Percentiles rank a stretch among this genome's conserved stretches.
Conservation (phyloP, 1,140 invertebrate species). For the Oncopodura yosiiana region DNA sequence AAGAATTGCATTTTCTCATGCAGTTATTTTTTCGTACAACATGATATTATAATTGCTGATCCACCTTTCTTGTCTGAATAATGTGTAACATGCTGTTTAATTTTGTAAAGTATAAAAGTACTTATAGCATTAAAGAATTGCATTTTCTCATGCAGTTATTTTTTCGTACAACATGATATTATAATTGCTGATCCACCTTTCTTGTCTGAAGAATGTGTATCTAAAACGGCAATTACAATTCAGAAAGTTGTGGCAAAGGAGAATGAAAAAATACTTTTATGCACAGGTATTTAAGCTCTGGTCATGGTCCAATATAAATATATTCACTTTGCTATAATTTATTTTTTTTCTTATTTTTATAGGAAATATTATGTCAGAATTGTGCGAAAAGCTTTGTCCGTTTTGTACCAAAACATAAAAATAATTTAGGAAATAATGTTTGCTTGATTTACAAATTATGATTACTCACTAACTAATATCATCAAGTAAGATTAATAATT, state of each 20-base stretch:
- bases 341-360: conserved; percentile 36
- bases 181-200: conserved; percentile 91
- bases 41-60: conserved; percentile 81
- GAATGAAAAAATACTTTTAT: conserved; percentile 74
- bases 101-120: too few species aligned
- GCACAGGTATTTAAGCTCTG: conserved; percentile 57
- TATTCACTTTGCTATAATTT: neutral
- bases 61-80: conserved; percentile 90
- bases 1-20: too few species aligned
- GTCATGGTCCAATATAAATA: neutral
- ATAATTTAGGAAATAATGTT: conserved; percentile 89
- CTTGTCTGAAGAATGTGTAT: conserved; percentile 81
- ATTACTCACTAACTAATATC: conserved; percentile 41
- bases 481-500: neutral
- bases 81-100: too few species aligned
- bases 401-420: conserved; percentile 71
- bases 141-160: too few species aligned
- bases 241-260: conserved; percentile 53
- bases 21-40: conserved; percentile 50
- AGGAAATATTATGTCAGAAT: conserved; percentile 66
- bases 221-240: conserved; percentile 70
- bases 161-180: conserved; percentile 61
- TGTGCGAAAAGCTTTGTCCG: conserved; percentile 54
- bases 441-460: conserved; percentile 77
- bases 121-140: too few species aligned